Base-by-base conservation (phyloP, 2,888 invertebrate species). In the Bombyx huttoni region DNA sequence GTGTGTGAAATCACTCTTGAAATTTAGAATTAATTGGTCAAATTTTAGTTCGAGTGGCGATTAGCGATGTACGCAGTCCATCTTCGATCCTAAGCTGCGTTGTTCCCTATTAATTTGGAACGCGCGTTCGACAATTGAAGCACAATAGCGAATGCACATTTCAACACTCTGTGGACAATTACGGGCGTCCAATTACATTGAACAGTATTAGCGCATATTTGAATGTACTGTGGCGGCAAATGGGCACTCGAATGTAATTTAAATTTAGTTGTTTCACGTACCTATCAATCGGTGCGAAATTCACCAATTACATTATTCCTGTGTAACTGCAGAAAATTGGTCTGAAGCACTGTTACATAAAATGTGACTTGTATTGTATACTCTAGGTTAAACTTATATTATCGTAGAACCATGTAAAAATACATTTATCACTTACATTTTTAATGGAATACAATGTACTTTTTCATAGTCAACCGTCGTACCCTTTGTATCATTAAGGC, bases 91-190 rank as follows among this genome's bases (percentile, higher is more conserved):
- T 77, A 73, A 75, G 70, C 69, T 65, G 58, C 59, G 62, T 62
- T 46, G 49, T 48, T 73, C 70, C 70, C 77, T 73, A 78, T 80
- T 81, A 79, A 79, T 75, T 74, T 72, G 55, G 79, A 73, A 78
- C 78, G 78, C 73, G 77, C 65, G 62, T 62, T 56, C 72, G 73
- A 80, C 78, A 79, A 81, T 78, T 74, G 58, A 53, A 57, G 55
- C 54, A 54, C 59, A 86, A 83, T 81, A 64, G 70, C 67, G 73
- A 63, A 72, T 73, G 70, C 70, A 70, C 70, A 71, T 64, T 71
- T 78, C 74, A 75, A 78, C 77, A 77, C 75, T 75, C 73, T 72
- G 77, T 58, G 75, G 76, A 75, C 78, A 82, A 84, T 83, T 79
- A 78, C 68, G 72, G 70, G 64, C 61, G 61, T 68, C 65, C 70